Percentiles rank a stretch among this genome's conserved stretches.
Evolutionary conservation across 2,797 vertebrate genomes (phyloP).

Genomic region (Pteronotus mesoamericanus): DNA sequence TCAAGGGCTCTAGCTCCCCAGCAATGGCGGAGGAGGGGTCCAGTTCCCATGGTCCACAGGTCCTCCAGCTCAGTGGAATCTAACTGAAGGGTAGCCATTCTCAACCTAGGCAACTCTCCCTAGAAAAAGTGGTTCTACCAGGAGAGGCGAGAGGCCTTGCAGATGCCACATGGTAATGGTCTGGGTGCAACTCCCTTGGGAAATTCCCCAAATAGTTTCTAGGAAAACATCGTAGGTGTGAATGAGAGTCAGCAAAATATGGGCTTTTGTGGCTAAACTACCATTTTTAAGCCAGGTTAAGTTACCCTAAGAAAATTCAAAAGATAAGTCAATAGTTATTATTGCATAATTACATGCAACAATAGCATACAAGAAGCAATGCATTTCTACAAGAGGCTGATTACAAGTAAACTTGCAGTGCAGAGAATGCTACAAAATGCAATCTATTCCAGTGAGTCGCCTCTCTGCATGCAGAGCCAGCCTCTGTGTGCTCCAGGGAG

Average conservation of each 20-base stretch:
- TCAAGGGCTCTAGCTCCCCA: background rate
- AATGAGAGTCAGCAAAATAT: background rate
- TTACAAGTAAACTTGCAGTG: background rate
- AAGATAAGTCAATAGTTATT: background rate
- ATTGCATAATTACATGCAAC: background rate
- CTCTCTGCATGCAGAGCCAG: background rate
- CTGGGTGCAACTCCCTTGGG: background rate
- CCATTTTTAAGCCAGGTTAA: background rate
- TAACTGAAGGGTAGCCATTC: background rate
- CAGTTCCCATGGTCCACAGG: background rate
- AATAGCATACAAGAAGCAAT: background rate
- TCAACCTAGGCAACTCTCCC: background rate
- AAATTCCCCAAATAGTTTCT: background rate
- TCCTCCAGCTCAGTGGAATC: background rate
- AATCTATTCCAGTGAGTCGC: background rate
- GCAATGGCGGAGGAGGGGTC: accelerated
- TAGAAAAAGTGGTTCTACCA: background rate
- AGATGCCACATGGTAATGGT: background rate
- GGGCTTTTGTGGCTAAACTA: background rate
- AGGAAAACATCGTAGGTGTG: background rate
- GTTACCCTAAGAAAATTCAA: background rate
- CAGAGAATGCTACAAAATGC: background rate
- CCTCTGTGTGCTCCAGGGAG: background rate
- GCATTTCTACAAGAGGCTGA: background rate
- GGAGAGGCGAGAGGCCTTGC: background rate